Conservation (phyloP, 2,888 invertebrate species). For the Melitaea athalia region DNA sequence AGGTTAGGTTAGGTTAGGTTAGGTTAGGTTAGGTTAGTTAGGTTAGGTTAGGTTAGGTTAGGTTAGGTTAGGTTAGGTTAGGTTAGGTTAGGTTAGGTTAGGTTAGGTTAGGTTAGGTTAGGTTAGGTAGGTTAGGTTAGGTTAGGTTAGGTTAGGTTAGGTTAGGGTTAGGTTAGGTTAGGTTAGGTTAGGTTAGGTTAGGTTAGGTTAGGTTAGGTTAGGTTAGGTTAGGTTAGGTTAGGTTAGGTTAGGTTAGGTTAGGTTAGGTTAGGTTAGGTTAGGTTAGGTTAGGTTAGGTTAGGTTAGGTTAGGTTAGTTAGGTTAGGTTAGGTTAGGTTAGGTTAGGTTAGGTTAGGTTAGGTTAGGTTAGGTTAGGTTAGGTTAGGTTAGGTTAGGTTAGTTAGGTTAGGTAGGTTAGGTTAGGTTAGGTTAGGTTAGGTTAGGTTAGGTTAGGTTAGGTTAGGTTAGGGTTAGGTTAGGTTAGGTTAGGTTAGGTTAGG, state of each 20-base stretch:
- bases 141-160: no score
- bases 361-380: conserved; percentile 35
- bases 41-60: conserved; percentile 26
- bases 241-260: conserved; percentile 26
- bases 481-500: no score
- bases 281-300: no score
- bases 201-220: conserved; percentile 26
- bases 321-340: conserved; percentile 37
- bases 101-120: conserved; percentile 26
- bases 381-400: conserved; percentile 38
- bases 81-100: conserved; percentile 26
- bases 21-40: no score
- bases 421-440: no score
- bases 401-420: conserved; percentile 35
- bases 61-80: conserved; percentile 26
- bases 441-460: no score
- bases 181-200: conserved; percentile 26
- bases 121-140: no score
- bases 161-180: conserved; percentile 26
- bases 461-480: no score
- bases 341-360: conserved; percentile 35
- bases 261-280: conserved; percentile 37
- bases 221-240: conserved; percentile 26
- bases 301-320: no score
- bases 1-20: no score